Evolutionary conservation across 2,888 invertebrate genomes (phyloP).

Genomic region (Deilephila elpenor): DNA sequence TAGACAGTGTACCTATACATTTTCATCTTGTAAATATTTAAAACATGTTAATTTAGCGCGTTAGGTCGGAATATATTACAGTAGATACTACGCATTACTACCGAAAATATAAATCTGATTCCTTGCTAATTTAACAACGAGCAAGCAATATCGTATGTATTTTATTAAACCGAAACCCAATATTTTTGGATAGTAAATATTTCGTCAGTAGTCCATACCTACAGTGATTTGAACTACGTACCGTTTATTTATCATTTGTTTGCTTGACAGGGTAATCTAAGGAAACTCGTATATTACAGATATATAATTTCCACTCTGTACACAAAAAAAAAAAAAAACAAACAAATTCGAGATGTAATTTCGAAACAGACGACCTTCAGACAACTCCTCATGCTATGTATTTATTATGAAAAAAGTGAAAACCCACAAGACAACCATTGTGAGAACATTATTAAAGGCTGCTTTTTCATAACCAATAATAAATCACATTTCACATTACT

Average conservation of each 20-base stretch:
- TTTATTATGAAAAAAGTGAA: not conserved
- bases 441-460: constrained; percentile 5
- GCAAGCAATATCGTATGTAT: no score
- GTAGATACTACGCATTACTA: not conserved
- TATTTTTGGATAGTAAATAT: no score
- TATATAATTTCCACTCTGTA: no score
- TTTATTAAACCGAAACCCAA: no score
- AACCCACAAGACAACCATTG: constrained; percentile 3
- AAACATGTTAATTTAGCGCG: not conserved
- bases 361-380: not conserved
- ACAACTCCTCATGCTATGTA: not conserved
- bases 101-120: not conserved
- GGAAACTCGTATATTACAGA: no score
- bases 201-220: no score
- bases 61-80: not conserved
- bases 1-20: not conserved
- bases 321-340: no score
- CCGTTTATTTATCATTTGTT: no score
- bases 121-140: no score
- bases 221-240: no score
- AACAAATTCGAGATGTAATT: no score
- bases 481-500: constrained; percentile 11
- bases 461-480: constrained; percentile 1
- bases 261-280: no score
- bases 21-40: not conserved